Evolutionary conservation across 2,888 invertebrate genomes (phyloP), one percentile per base, ranked within the genome.

Genomic region (Eristalis intricaria): DNA sequence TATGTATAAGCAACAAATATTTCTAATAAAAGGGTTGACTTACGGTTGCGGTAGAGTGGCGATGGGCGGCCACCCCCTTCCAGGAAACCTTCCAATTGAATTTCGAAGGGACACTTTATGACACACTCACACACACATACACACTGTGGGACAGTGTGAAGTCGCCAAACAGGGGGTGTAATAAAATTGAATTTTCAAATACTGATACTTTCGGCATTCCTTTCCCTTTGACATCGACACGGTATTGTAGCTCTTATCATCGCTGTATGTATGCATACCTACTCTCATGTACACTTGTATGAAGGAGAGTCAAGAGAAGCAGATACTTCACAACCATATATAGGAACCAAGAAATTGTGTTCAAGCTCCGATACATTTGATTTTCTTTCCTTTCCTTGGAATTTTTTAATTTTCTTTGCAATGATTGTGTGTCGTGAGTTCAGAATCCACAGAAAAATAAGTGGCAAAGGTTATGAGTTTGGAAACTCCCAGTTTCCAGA

Each of bases 101-200:
- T 26, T n/a, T 63, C 63, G 40, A 60, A 77, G 50, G 56, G 63
- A 63, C 69, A 70, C n/a, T 63, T 23, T n/a, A 11, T 56, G 26
- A 38, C 26, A 38, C 38, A 35, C 56, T 50, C 58, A n/a, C n/a
- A n/a, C n/a, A n/a, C n/a, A n/a, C n/a, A n/a, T n/a, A n/a, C 35
- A 35, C 56, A 61, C 56, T 35, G 35, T 23, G 69, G 23, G n/a
- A 32, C 8, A 26, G 35, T 26, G 69, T 35, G n/a, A 32, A 3
- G 5, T 26, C 63, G 35, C 1, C 63, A 56, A 26, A 69, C 64
- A 56, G 32, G 50, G 68, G 58, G 29, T 43, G 66, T 79, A 58
- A 73, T 80, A 66, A 80, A 80, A 80, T 80, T 80, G 61, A 80
- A 74, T 80, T 80, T 80, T 68, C 38, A 74, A 43, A 60, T 50